Evolutionary conservation across 2,888 invertebrate species (phyloP).

Genomic region (Cremastinae sp.): DNA sequence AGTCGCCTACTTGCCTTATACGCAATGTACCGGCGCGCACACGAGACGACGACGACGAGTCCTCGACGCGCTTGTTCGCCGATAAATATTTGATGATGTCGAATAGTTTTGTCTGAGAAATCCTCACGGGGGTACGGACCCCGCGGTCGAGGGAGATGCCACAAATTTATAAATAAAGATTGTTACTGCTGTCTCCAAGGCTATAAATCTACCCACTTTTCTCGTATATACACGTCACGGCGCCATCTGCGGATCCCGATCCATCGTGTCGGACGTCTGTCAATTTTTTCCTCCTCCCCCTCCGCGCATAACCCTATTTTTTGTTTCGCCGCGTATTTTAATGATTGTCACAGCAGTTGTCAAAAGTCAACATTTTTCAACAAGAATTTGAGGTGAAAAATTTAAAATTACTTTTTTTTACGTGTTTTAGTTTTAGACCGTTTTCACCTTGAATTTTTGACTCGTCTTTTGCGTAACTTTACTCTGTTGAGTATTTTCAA

Average conservation of each 20-base stretch:
- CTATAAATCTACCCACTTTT: constrained; percentile 61
- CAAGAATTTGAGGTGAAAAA: no score
- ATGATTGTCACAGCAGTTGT: constrained; percentile 30
- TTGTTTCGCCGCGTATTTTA: not conserved
- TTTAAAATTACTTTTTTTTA: no score
- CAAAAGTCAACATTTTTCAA: not conserved
- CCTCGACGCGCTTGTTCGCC: constrained; percentile 34
- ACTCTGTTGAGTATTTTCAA: no score
- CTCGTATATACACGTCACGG: constrained; percentile 38
- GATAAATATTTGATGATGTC: constrained; percentile 59
- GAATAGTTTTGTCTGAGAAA: constrained; percentile 60
- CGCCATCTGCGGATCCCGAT: constrained; percentile 58
- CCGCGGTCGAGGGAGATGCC: constrained; percentile 34
- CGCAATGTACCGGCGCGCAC: constrained; percentile 24
- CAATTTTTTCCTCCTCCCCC: constrained; percentile 47
- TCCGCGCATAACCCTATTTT: constrained; percentile 25
- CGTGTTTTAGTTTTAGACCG: no score
- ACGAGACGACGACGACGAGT: constrained; percentile 30
- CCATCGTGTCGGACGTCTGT: constrained; percentile 51
- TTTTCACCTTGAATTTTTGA: no score
- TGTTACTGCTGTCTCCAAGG: constrained; percentile 42
- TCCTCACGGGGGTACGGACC: constrained; percentile 36
- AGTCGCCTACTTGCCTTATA: constrained; percentile 59
- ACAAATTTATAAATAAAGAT: constrained; percentile 62
- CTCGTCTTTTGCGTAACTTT: no score